Evolutionary conservation across 2,888 invertebrate genomes (phyloP).

Genomic region (Erebia aethiops): DNA sequence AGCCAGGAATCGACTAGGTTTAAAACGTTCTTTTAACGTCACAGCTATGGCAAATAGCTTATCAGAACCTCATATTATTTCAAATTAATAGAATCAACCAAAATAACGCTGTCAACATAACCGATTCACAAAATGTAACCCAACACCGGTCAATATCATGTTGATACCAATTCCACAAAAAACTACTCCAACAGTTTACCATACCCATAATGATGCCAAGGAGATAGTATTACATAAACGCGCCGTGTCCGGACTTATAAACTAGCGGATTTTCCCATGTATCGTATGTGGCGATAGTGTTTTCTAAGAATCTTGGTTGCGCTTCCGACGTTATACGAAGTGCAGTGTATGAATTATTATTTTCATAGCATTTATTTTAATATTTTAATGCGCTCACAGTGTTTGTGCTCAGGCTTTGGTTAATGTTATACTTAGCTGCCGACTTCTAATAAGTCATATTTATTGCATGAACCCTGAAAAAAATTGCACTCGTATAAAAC

Average conservation of each 20-base stretch:
- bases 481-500: too few species aligned
- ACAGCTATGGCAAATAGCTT: too few species aligned
- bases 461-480: too few species aligned
- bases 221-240: constrained; percentile 46
- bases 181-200: constrained; percentile 4
- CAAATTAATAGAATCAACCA: neutral
- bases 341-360: neutral
- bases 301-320: constrained; percentile 39
- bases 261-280: constrained; percentile 42
- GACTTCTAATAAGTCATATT: too few species aligned
- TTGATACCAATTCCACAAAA: constrained; percentile 22
- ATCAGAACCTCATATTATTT: neutral
- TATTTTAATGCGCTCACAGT: too few species aligned
- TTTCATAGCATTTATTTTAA: neutral
- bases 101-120: constrained; percentile 1
- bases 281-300: constrained; percentile 37
- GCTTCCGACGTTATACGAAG: constrained; percentile 8
- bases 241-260: constrained; percentile 44
- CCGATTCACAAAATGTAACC: constrained; percentile 9
- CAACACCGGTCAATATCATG: constrained; percentile 13
- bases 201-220: constrained; percentile 29
- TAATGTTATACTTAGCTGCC: too few species aligned
- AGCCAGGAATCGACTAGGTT: too few species aligned
- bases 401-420: too few species aligned
- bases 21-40: too few species aligned